phyloP scores from a whole-genome alignment of 2,797 vertebrate genomes.

The Naso thynnoides region DNA sequence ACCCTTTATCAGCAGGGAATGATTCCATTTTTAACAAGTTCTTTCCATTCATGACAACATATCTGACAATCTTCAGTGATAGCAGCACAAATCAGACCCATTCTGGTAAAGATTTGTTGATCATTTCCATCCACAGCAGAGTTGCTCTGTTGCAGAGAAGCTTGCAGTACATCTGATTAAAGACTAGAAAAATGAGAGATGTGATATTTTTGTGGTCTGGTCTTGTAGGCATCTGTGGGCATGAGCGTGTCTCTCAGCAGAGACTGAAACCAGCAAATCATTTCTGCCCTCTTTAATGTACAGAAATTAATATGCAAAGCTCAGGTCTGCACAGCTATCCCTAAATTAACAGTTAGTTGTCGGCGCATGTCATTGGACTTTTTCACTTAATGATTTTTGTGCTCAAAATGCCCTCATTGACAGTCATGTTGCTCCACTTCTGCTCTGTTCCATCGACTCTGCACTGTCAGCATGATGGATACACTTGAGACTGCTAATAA shows the following conservation, averaged over 20 bases:
- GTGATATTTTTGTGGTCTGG: neutral
- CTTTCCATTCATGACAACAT: slow-evolving; percentile 12
- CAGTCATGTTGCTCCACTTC: neutral
- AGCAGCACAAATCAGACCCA: slow-evolving; percentile 13
- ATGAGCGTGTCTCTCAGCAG: neutral
- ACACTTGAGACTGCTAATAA: slow-evolving; percentile 24
- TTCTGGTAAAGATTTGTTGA: neutral
- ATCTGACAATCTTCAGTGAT: slow-evolving; percentile 3
- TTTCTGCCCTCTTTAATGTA: neutral
- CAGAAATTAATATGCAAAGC: neutral
- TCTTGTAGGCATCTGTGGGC: neutral
- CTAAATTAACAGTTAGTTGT: neutral
- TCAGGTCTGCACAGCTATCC: neutral
- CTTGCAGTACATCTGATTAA: slow-evolving; percentile 14
- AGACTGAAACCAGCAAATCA: neutral
- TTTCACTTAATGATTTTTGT: neutral
- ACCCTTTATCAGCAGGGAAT: neutral
- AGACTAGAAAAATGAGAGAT: neutral
- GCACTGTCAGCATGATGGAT: slow-evolving; percentile 4
- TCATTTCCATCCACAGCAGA: slow-evolving; percentile 30
- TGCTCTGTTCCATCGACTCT: neutral
- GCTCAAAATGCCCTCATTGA: neutral
- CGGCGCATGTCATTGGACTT: neutral
- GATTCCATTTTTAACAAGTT: neutral
- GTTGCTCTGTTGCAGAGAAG: neutral